Base-by-base conservation (phyloP, 2,797 vertebrate genomes). In the Artibeus lituratus region DNA sequence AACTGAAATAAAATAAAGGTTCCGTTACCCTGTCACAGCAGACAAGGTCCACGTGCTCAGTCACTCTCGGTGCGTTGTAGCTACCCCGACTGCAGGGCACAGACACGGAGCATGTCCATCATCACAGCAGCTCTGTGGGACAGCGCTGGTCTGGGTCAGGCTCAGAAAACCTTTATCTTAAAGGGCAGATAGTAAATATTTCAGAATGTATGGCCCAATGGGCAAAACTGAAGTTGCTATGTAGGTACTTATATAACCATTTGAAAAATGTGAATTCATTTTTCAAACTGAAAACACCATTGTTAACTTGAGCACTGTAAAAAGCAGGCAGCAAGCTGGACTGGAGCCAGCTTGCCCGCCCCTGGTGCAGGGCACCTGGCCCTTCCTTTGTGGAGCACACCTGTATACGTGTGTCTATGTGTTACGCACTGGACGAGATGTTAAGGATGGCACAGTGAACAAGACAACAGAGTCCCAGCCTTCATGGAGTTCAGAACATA, bases 401-500 rank as follows among this genome's bases (percentile, higher is more conserved):
- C 80, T 93, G 62, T 78, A 57, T 3, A 47, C 70, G 32, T 10
- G 22, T 14, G 21, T 6, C 83, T 78, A 0, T 86, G 77, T 78
- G 82, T 65, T 69, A 39, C 51, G 35, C 18, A 10, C 51, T 44
- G 47, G 32, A 12, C 7, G 78, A 92, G 78, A 92, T 93, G 49
- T 67, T 49, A 77, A 85, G 59, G 19, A 18, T 26, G 47, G 80
- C 49, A 9, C 49, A 51, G 32, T 78, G 35, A 81, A n/a, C 12
- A 93, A 70, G 55, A 62, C 76, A 89, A 55, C 12, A 8, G 72
- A 83, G 47, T 77, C n/a, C 2, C 47, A 94, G 14, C 24, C 73
- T n/a, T 92, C 57, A 10, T 37, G 35, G 59, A 49, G 16, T 74
- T 89, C 72, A 80, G 77, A 83, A 88, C 19, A 24, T 32, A 93